Conservation (phyloP, 92 coral and sea anemone genomes). For the Epizoanthus rinbou region DNA sequence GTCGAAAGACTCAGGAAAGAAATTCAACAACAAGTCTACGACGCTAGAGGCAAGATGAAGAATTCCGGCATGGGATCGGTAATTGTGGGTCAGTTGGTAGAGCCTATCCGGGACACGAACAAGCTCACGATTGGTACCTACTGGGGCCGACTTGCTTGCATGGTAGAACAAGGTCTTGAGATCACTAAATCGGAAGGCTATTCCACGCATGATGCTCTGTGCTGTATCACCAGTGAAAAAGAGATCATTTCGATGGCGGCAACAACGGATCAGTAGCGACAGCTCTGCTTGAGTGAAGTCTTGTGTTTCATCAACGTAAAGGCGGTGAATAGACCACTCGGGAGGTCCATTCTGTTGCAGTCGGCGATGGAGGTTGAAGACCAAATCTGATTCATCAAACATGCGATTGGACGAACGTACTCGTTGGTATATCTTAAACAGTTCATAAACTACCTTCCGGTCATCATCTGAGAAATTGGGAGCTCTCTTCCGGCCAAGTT, state of each 20-base stretch:
- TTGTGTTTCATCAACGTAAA: constrained; percentile 97
- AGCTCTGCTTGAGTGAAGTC: constrained; percentile 98
- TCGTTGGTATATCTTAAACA: constrained; percentile 78
- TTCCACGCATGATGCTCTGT: constrained; percentile 98
- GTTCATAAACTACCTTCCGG: constrained; percentile 60
- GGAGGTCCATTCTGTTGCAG: constrained; percentile 63
- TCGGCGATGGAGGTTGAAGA: constrained; percentile 81
- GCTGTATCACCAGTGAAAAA: constrained; percentile 99
- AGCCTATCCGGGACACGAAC: constrained; percentile 57
- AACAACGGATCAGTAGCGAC: constrained; percentile 85
- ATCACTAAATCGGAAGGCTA: constrained; percentile 94
- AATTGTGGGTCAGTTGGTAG: constrained; percentile 54
- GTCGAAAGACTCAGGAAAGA: constrained; percentile 62
- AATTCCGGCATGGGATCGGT: constrained; percentile 61
- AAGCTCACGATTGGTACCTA: constrained; percentile 38
- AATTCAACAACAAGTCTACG: constrained; percentile 50
- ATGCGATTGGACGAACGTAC: constrained; percentile 57
- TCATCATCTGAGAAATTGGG: constrained; percentile 92
- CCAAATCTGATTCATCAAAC: constrained; percentile 97
- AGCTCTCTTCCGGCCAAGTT: constrained; percentile 88
- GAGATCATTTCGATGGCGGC: constrained; percentile 86
- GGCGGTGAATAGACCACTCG: constrained; percentile 89
- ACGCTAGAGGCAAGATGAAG: constrained; percentile 55
- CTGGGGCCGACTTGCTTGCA: constrained; percentile 61
- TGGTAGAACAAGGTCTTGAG: constrained; percentile 84